A percentile compares a stretch with the other conserved stretches of the same genome.
phyloP scores from a whole-genome alignment of 2,797 vertebrate genomes.

The Paramormyrops hopkinsi region DNA sequence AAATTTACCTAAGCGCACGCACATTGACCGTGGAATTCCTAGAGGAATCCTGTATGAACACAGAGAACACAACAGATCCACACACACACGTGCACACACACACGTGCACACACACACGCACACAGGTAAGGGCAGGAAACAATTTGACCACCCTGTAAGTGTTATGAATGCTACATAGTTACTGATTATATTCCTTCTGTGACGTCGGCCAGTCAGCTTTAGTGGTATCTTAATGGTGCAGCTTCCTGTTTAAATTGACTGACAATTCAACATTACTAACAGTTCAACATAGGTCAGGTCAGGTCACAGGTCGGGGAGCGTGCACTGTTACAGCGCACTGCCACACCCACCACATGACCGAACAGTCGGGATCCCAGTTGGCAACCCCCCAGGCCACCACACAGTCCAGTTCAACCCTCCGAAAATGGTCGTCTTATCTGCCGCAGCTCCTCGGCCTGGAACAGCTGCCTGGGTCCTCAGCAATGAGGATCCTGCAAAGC shows the following conservation, averaged over 20 bases:
- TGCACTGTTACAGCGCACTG: neutral
- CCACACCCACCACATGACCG: neutral
- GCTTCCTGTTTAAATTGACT: neutral
- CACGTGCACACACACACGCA: neutral
- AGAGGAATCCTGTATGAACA: neutral
- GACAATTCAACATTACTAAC: neutral
- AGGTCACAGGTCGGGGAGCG: neutral
- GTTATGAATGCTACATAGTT: neutral
- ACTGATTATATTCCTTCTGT: neutral
- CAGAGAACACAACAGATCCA: neutral
- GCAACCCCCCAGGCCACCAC: neutral
- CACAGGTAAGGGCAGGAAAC: neutral
- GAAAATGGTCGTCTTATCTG: neutral
- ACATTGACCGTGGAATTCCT: neutral
- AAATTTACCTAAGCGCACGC: neutral
- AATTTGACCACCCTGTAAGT: neutral
- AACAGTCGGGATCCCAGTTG: neutral
- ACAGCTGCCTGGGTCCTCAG: neutral
- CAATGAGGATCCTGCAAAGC: neutral
- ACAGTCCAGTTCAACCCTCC: neutral
- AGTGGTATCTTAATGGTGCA: neutral
- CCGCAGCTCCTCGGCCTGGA: neutral
- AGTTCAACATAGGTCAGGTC: neutral
- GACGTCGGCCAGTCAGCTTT: neutral
- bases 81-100: no score